phyloP scores from a whole-genome alignment of 2,888 invertebrate species.

The Platycheirus albimanus region DNA sequence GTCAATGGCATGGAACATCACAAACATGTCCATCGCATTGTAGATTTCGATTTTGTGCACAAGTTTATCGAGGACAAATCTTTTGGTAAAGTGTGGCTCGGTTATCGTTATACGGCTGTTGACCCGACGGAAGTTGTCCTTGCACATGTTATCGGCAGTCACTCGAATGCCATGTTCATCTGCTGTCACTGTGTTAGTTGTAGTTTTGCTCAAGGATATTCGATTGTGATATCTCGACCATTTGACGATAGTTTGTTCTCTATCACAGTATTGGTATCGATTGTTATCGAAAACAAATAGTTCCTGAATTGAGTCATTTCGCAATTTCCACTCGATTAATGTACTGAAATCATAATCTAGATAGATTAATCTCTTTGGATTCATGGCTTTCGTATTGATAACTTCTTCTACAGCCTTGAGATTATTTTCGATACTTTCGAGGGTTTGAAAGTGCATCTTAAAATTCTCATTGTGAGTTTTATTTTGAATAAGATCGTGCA shows the following conservation, averaged over 20 bases:
- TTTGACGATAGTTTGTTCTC: conserved; percentile 75
- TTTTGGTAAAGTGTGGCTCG: conserved; percentile 74
- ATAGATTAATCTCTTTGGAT: conserved; percentile 75
- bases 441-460: conserved; percentile 4
- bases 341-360: conserved; percentile 76
- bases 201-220: conserved; percentile 76
- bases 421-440: conserved; percentile 5
- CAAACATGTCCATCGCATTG: conserved; percentile 62
- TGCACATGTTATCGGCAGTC: conserved; percentile 78
- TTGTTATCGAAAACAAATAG: conserved; percentile 65
- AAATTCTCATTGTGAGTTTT: background rate
- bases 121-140: conserved; percentile 66
- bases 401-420: conserved; percentile 6
- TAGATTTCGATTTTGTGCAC: conserved; percentile 75
- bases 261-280: conserved; percentile 73
- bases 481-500: conserved; percentile 10
- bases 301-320: conserved; percentile 66
- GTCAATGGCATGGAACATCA: conserved; percentile 77
- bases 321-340: conserved; percentile 73
- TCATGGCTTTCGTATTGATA: conserved; percentile 26
- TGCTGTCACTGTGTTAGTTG: conserved; percentile 66
- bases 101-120: conserved; percentile 77
- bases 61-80: conserved; percentile 77
- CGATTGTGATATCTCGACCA: conserved; percentile 56
- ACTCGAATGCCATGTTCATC: conserved; percentile 67